A percentile compares a stretch with the other conserved stretches of the same genome.
Evolutionary conservation across 2,797 vertebrate species (phyloP).

Genomic region (Denticeps clupeoides): DNA sequence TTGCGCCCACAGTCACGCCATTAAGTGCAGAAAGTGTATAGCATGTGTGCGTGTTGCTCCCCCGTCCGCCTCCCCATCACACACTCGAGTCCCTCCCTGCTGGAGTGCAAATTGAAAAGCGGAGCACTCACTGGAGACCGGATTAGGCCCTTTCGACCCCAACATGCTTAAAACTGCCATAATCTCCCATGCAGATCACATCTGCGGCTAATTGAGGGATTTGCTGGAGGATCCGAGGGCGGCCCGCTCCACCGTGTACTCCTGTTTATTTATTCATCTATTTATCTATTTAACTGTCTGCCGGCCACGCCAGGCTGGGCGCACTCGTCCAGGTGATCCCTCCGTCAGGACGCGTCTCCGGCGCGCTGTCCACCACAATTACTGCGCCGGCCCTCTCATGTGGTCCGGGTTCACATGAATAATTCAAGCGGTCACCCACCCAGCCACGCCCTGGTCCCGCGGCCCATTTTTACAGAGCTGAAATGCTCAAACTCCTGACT

Average conservation of each 20-base stretch:
- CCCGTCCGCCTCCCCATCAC: constrained; percentile 7
- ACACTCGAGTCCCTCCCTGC: constrained; percentile 20
- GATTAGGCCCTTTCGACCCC: constrained; percentile 52
- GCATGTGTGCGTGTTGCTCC: constrained; percentile 1
- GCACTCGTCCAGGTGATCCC: too few relatives aligned
- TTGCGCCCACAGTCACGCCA: too few relatives aligned
- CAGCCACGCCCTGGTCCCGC: too few relatives aligned
- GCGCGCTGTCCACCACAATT: too few relatives aligned
- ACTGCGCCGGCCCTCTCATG: not conserved
- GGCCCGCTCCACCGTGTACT: constrained; percentile 42
- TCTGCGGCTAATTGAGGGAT: constrained; percentile 68
- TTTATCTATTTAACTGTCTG: constrained; percentile 40
- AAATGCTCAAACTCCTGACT: constrained; percentile 27
- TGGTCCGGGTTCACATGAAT: constrained; percentile 41
- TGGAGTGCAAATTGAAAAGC: constrained; percentile 52
- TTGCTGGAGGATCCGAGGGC: constrained; percentile 56
- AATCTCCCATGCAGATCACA: constrained; percentile 67
- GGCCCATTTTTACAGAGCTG: too few relatives aligned
- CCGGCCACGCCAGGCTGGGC: too few relatives aligned
- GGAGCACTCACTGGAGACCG: constrained; percentile 47
- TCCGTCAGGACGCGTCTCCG: constrained; percentile 37
- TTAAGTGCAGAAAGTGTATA: constrained; percentile 1
- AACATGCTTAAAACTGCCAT: constrained; percentile 55
- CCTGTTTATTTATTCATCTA: constrained; percentile 53
- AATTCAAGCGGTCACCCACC: too few relatives aligned